Evolutionary conservation across 2,888 invertebrate genomes (phyloP).

Genomic region (Mycalesis mineus): DNA sequence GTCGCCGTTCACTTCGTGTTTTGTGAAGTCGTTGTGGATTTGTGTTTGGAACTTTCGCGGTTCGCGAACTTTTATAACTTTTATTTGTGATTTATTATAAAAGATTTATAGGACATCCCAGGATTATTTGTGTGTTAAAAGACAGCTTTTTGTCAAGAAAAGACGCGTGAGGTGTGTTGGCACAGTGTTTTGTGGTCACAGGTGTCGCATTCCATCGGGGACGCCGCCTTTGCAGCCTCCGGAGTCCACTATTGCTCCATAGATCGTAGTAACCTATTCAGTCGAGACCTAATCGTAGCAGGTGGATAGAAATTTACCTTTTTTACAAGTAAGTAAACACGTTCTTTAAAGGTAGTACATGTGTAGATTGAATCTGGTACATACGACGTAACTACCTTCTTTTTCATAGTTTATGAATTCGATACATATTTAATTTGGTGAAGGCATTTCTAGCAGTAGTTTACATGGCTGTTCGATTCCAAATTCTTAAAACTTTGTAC

Average conservation of each 20-base stretch:
- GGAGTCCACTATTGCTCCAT: constrained; percentile 44
- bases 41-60: constrained; percentile 30
- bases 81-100: constrained; percentile 30
- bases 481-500: too few relatives aligned
- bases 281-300: constrained; percentile 36
- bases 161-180: constrained; percentile 33
- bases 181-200: constrained; percentile 64
- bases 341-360: background rate
- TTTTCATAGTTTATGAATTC: too few relatives aligned
- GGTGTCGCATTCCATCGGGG: constrained; percentile 71
- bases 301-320: constrained; percentile 48
- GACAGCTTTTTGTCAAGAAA: constrained; percentile 27
- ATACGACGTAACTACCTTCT: too few relatives aligned
- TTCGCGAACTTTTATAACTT: constrained; percentile 63
- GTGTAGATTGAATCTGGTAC: too few relatives aligned
- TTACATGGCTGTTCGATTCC: too few relatives aligned
- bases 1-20: constrained; percentile 48
- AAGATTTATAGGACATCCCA: constrained; percentile 25
- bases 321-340: constrained; percentile 31
- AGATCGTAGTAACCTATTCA: constrained; percentile 33
- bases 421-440: too few relatives aligned
- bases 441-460: too few relatives aligned
- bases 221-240: constrained; percentile 68
- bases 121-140: constrained; percentile 33
- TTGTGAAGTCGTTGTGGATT: constrained; percentile 28